phyloP scores from a whole-genome alignment of 2,888 invertebrate species.

The Agrochola circellaris region DNA sequence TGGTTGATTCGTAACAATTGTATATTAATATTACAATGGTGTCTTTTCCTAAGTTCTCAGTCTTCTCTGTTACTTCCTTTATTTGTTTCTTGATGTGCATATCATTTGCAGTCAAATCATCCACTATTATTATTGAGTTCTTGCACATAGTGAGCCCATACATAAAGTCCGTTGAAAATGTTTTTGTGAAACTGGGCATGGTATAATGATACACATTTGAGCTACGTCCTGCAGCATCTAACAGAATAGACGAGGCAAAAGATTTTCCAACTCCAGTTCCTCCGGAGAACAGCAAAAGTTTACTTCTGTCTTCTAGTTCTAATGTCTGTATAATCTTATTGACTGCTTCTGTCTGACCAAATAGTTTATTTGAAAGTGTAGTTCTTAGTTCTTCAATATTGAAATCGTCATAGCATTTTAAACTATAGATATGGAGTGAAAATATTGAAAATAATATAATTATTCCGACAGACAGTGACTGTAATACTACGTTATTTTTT shows the following conservation, averaged over 20 bases:
- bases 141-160: conserved; percentile 81
- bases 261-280: conserved; percentile 88
- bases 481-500: conserved; percentile 51
- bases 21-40: conserved; percentile 83
- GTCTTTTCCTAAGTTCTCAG: conserved; percentile 76
- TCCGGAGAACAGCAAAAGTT: conserved; percentile 84
- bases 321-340: conserved; percentile 75
- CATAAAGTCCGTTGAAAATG: conserved; percentile 79
- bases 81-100: conserved; percentile 73
- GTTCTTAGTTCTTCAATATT: conserved; percentile 69
- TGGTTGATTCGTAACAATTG: conserved; percentile 78
- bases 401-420: conserved; percentile 77
- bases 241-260: conserved; percentile 78
- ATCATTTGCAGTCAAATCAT: conserved; percentile 79
- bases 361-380: conserved; percentile 74
- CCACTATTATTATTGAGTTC: conserved; percentile 80
- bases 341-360: conserved; percentile 81
- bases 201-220: conserved; percentile 86
- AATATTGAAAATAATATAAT: conserved; percentile 71
- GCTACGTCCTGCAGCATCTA: conserved; percentile 75
- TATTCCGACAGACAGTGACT: conserved; percentile 60
- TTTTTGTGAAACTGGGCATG: conserved; percentile 82
- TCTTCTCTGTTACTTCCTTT: conserved; percentile 76
- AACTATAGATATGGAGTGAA: conserved; percentile 70
- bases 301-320: conserved; percentile 70